Conservation (phyloP, 2,797 vertebrate genomes). For the Anguilla obscura region DNA sequence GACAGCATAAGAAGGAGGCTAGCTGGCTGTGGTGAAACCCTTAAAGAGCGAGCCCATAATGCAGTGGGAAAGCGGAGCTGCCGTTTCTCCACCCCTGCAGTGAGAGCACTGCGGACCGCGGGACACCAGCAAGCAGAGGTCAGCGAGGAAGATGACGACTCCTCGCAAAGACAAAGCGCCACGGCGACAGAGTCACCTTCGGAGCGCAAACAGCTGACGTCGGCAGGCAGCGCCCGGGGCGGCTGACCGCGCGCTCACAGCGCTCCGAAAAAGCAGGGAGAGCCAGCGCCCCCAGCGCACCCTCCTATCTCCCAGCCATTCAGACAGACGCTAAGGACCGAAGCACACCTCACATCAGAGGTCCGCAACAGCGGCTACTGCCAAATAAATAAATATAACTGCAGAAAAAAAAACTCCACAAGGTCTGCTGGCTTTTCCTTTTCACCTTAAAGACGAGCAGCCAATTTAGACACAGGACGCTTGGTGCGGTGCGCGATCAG, state of each 20-base stretch:
- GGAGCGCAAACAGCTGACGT: constrained; percentile 58
- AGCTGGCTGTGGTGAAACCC: too few relatives aligned
- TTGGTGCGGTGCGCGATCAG: too few relatives aligned
- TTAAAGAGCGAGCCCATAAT: background rate
- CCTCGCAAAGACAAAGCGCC: constrained; percentile 63
- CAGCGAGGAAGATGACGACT: constrained; percentile 57
- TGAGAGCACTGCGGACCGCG: constrained; percentile 38
- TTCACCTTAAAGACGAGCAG: background rate
- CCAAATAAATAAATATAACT: too few relatives aligned
- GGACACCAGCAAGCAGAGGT: constrained; percentile 53
- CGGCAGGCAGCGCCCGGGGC: constrained; percentile 48
- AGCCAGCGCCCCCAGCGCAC: background rate
- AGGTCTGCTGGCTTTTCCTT: too few relatives aligned
- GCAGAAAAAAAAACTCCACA: too few relatives aligned
- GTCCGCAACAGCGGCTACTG: background rate
- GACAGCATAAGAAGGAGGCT: background rate
- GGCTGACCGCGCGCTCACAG: constrained; percentile 35
- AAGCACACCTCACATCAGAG: background rate
- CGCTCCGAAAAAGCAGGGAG: constrained; percentile 6
- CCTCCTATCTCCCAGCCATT: background rate
- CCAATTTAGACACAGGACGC: background rate
- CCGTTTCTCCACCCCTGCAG: constrained; percentile 50
- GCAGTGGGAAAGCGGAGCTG: constrained; percentile 30
- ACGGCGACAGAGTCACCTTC: constrained; percentile 61
- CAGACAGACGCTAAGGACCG: background rate